These are phyloP conservation scores for Fistularia tabacaria DNA, from an alignment of 2,797 vertebrate genomes.

Conservation along the genomic window DNA sequence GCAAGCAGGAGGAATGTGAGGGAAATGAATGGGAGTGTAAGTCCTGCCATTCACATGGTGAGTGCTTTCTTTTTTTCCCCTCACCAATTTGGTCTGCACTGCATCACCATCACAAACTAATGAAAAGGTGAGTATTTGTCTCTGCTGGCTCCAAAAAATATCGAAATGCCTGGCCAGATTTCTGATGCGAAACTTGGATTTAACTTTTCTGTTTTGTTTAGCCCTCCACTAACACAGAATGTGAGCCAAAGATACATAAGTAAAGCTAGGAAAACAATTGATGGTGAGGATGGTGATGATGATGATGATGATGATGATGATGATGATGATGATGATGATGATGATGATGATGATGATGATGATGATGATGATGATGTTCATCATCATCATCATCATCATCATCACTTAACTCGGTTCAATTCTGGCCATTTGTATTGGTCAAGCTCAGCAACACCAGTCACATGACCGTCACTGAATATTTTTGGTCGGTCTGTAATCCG, in stretches of 20 bases:
- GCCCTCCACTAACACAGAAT: constrained; percentile 6
- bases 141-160: constrained; percentile 13
- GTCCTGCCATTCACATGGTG: constrained; percentile 74
- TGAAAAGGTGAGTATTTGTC: constrained; percentile 21
- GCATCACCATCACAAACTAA: constrained; percentile 39
- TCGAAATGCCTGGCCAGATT: neutral
- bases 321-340: too few relatives aligned
- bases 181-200: constrained; percentile 7
- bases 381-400: too few relatives aligned
- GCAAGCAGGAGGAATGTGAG: constrained; percentile 75
- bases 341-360: too few relatives aligned
- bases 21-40: constrained; percentile 74
- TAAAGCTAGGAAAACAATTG: too few relatives aligned
- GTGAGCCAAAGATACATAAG: neutral
- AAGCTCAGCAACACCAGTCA: constrained; percentile 9
- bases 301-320: too few relatives aligned
- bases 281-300: too few relatives aligned
- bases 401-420: too few relatives aligned
- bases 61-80: constrained; percentile 50
- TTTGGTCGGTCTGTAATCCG: constrained; percentile 21
- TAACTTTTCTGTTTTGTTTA: constrained; percentile 3
- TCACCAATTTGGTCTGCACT: constrained; percentile 37
- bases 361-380: too few relatives aligned
- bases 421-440: too few relatives aligned
- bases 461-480: constrained; percentile 12